These are phyloP conservation scores for Euphonia xanthogaster DNA, from an alignment of 2,797 vertebrate species.

Conservation along the genomic window DNA sequence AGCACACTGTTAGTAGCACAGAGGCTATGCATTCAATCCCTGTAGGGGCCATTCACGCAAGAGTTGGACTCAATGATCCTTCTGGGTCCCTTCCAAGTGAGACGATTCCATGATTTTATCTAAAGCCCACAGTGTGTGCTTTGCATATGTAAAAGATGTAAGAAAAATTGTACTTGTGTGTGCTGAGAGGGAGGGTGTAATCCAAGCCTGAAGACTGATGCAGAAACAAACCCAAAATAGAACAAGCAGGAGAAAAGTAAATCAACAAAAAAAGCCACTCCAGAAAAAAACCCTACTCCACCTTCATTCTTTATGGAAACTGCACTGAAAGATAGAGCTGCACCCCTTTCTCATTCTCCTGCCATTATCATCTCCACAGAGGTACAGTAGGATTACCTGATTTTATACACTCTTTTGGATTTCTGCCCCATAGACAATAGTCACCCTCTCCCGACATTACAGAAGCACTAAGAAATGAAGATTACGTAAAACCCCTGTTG, in stretches of 20 bases:
- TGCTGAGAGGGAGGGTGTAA: background rate
- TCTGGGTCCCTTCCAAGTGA: background rate
- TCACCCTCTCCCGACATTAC: background rate
- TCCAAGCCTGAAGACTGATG: background rate
- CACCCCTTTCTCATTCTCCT: background rate
- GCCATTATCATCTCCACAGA: background rate
- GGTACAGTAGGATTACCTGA: background rate
- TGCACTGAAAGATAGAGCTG: background rate
- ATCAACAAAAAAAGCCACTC: background rate
- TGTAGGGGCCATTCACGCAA: background rate
- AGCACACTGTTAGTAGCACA: background rate
- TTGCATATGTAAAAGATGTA: background rate
- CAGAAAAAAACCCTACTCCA: background rate
- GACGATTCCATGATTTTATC: background rate
- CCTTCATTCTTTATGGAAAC: background rate
- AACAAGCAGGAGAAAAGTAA: background rate
- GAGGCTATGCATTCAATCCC: background rate
- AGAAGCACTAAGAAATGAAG: slow-evolving; percentile 27
- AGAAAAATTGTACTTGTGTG: background rate
- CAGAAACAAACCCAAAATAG: background rate
- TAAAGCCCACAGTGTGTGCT: background rate
- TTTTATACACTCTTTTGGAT: background rate
- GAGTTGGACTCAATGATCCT: background rate
- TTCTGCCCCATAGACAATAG: background rate
- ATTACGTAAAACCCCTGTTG: background rate